Conservation (phyloP, 2,888 invertebrate genomes). For the Eupithecia vulgata region DNA sequence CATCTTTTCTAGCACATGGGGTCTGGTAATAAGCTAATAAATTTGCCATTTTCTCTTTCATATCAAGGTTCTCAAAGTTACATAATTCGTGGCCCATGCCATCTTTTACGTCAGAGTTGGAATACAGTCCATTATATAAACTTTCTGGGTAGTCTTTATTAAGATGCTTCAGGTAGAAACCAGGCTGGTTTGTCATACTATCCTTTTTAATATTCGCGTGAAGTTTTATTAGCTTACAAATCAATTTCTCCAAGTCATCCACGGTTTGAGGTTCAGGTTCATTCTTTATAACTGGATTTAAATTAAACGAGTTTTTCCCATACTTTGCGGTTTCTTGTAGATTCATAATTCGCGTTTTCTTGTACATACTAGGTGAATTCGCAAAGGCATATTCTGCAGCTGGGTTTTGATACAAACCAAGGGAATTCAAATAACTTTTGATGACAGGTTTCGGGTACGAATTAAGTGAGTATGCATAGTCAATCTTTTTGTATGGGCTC, state of each 20-base stretch:
- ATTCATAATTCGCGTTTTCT: background rate
- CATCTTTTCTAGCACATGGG: background rate
- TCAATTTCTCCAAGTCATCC: background rate
- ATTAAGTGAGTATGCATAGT: background rate
- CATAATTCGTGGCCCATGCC: background rate
- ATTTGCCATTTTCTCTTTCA: background rate
- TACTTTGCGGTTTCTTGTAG: background rate
- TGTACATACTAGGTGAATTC: background rate
- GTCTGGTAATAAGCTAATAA: background rate
- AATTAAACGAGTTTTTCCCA: background rate
- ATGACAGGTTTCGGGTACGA: background rate
- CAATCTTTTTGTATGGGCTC: background rate
- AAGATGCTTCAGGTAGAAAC: background rate
- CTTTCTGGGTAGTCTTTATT: background rate
- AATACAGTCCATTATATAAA: background rate
- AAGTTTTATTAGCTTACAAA: background rate
- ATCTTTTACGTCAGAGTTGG: background rate
- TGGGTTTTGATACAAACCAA: background rate
- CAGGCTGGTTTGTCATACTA: background rate
- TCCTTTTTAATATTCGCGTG: background rate
- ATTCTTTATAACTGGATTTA: background rate
- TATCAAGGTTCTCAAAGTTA: background rate
- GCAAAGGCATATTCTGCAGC: background rate
- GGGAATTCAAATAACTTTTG: background rate
- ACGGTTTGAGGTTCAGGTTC: background rate